These are phyloP conservation scores for Chionoecetes opilio DNA, from an alignment of 1,140 invertebrate species.

Conservation along the genomic window DNA sequence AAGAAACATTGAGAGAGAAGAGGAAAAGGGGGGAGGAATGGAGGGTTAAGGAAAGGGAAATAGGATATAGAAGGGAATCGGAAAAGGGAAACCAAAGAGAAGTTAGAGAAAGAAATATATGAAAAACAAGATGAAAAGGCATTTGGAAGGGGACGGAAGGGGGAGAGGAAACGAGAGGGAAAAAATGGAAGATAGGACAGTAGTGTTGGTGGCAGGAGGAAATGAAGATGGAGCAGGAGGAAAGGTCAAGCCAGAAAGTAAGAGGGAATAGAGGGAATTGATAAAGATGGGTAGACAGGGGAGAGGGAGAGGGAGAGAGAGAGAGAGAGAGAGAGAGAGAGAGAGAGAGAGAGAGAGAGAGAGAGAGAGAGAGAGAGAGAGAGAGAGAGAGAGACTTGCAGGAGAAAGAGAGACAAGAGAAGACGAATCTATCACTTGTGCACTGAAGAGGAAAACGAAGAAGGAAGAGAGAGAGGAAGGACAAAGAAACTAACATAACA, in stretches of 20 bases:
- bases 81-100: not conserved
- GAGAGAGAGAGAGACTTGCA: not conserved
- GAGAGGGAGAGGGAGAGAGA: not conserved
- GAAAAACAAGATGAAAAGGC: too few relatives aligned
- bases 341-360: not conserved
- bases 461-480: too few relatives aligned
- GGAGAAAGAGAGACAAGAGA: too few relatives aligned
- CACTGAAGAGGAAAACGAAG: too few relatives aligned
- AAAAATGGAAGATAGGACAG: not conserved
- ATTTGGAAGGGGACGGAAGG: too few relatives aligned
- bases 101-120: not conserved
- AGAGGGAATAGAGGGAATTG: not conserved
- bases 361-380: not conserved
- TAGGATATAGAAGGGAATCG: not conserved
- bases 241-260: not conserved
- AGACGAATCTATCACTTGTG: too few relatives aligned
- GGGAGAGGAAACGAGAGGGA: not conserved
- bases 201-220: not conserved
- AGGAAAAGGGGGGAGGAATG: not conserved
- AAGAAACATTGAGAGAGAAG: not conserved
- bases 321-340: not conserved
- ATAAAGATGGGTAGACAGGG: too few relatives aligned
- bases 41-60: not conserved
- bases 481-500: too few relatives aligned
- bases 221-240: not conserved